Evolutionary conservation across 2,888 invertebrate genomes (phyloP).

Genomic region (Hedychridium roseum): DNA sequence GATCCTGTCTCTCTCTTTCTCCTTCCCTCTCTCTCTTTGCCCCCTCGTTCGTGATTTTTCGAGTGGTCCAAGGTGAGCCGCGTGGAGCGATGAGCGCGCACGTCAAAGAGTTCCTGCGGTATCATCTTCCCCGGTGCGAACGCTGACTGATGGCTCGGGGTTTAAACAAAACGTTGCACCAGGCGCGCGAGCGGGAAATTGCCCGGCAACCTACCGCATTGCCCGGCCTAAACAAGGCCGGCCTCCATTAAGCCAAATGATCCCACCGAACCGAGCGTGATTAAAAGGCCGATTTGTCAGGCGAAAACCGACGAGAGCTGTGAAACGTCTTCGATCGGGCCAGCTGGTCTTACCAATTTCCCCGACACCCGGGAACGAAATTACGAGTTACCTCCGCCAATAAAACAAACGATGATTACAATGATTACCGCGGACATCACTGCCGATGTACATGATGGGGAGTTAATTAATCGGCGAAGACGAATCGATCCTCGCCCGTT

Average conservation of each 20-base stretch:
- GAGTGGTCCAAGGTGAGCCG: constrained; percentile 6
- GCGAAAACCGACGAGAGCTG: constrained; percentile 22
- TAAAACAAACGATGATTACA: no score
- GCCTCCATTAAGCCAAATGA: constrained; percentile 51
- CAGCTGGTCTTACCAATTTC: no score
- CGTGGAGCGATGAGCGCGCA: constrained; percentile 4
- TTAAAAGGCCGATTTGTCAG: constrained; percentile 61
- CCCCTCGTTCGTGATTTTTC: no score
- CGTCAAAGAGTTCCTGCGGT: background rate
- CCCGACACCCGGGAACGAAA: no score
- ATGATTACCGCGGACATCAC: no score
- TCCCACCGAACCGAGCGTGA: constrained; percentile 53
- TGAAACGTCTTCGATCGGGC: constrained; percentile 9
- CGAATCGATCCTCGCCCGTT: no score
- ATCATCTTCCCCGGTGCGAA: constrained; percentile 15
- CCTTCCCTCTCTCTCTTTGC: no score
- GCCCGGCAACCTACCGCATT: constrained; percentile 48
- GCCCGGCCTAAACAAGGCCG: constrained; percentile 53
- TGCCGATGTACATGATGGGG: no score
- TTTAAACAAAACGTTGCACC: constrained; percentile 46
- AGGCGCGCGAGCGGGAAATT: constrained; percentile 34
- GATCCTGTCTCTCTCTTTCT: constrained; percentile 10
- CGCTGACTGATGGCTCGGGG: constrained; percentile 49
- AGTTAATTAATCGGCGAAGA: no score
- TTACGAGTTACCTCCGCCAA: no score